Evolutionary conservation across 2,797 vertebrate species (phyloP), one percentile per base, ranked within the genome.

Genomic region (Tenualosa ilisha): DNA sequence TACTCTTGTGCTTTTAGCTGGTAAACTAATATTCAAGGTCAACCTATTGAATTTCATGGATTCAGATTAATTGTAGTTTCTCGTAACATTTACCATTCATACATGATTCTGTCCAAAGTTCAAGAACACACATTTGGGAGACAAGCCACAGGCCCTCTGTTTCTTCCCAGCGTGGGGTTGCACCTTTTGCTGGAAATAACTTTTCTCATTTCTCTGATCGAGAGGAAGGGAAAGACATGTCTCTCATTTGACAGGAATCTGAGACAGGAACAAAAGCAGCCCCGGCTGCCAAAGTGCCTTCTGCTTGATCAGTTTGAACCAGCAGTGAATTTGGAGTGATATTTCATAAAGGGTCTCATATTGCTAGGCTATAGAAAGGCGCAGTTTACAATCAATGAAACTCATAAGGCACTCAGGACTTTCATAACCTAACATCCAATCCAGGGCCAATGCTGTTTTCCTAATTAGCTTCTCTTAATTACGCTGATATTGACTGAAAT

Each of bases 381-480:
- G 2, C 4, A 15, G 54, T 20, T 20, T 15, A 56, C 15, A 56
- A 56, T 56, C 53, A 56, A 56, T 15, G 17, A 20, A 20, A 56
- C 1, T 56, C 17, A 56, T 56, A 56, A 56, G 17, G 3, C 54
- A 20, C 3, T 15, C 54, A 56, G 54, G 54, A 20, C 56, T n/a
- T 22, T 61, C 22, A n/a, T 61, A 61, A 61, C 6, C 22, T 59
- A 59, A 20, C 22, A 20, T 75, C 37, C 37, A 75, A 43, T 75
- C 13, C 15, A 22, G 17, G 17, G 68, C 17, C 13, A 15, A 54
- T 54, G 53, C 5, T 13, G 17, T 43, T 43, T 75, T 22, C 37
- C 68, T 75, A 75, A 75, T 75, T 75, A 75, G 68, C 8, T 75
- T 75, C 37, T 7, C 68, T 75, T 75, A 40, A 75, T 75, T 75